Percentiles rank a stretch among this genome's conserved stretches.
phyloP scores from a whole-genome alignment of 2,888 invertebrate species.

The Thalpophila matura region DNA sequence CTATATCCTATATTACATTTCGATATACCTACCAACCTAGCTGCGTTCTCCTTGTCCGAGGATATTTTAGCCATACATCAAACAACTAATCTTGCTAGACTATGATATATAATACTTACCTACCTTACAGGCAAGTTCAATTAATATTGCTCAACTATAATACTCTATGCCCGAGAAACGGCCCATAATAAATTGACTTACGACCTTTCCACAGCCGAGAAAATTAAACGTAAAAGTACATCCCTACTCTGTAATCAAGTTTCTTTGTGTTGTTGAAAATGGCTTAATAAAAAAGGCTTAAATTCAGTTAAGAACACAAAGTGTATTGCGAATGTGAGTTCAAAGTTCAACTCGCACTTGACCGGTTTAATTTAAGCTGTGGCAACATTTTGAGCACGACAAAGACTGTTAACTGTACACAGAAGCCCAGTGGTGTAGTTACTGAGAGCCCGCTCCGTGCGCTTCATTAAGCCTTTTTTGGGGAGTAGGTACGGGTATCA shows the following conservation, averaged over 20 bases:
- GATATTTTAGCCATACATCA: conserved; percentile 5
- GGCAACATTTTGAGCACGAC: conserved; percentile 46
- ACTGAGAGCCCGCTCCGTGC: conserved; percentile 16
- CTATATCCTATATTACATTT: too few species aligned
- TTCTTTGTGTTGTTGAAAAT: not conserved
- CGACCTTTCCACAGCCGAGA: not conserved
- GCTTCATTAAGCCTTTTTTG: conserved; percentile 65
- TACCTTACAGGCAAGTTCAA: conserved; percentile 22
- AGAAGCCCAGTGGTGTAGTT: conserved; percentile 34
- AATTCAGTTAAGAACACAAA: not conserved
- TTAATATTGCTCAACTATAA: conserved; percentile 41
- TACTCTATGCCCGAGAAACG: conserved; percentile 11
- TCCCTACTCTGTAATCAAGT: not conserved
- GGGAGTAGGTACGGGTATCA: conserved; percentile 2
- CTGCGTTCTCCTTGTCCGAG: not conserved
- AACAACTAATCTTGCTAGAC: conserved; percentile 14
- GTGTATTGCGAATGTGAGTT: not conserved
- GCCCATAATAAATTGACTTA: conserved; percentile 21
- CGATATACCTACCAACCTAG: not conserved
- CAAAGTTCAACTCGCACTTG: conserved; percentile 41
- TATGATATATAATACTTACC: conserved; percentile 5
- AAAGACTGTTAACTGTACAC: conserved; percentile 50
- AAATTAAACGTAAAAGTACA: too few species aligned
- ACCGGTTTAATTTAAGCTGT: conserved; percentile 55
- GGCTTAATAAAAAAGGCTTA: not conserved